Evolutionary conservation across 2,797 vertebrate species (phyloP).

Genomic region (Leptatherina wallacei): DNA sequence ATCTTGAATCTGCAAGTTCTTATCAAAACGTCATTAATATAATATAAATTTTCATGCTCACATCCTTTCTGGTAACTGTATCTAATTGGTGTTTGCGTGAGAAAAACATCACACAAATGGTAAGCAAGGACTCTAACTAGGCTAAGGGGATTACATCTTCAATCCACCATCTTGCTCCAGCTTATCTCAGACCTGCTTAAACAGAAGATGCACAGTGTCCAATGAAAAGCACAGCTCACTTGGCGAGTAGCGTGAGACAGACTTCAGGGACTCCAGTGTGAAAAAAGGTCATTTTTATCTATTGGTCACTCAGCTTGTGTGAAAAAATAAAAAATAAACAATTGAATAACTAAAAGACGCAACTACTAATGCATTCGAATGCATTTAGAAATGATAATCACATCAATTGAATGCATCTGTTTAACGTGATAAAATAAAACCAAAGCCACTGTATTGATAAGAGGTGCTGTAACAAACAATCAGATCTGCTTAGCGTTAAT

Average conservation of each 20-base stretch:
- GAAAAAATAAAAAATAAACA: background rate
- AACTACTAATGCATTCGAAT: background rate
- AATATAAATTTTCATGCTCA: background rate
- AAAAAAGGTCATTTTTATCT: conserved; percentile 10
- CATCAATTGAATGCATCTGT: background rate
- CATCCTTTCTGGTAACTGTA: conserved; percentile 2
- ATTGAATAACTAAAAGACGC: background rate
- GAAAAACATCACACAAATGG: conserved; percentile 24
- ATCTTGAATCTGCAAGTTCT: background rate
- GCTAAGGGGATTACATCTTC: conserved; percentile 80
- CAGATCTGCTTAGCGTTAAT: background rate
- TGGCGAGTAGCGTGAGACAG: conserved; percentile 24
- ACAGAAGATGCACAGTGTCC: conserved; percentile 39
- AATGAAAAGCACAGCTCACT: conserved; percentile 37
- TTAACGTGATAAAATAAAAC: conserved; percentile 1
- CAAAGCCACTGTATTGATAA: background rate
- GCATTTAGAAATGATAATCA: background rate
- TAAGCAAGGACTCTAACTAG: conserved; percentile 54
- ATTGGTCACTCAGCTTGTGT: background rate
- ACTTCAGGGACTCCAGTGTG: conserved; percentile 5
- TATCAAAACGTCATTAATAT: background rate
- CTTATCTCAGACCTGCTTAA: conserved; percentile 67
- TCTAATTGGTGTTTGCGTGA: conserved; percentile 34
- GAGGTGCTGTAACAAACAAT: background rate
- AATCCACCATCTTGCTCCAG: conserved; percentile 65